Conservation (phyloP, 2,113 vertebrate species). For the Poecilia latipinna region DNA sequence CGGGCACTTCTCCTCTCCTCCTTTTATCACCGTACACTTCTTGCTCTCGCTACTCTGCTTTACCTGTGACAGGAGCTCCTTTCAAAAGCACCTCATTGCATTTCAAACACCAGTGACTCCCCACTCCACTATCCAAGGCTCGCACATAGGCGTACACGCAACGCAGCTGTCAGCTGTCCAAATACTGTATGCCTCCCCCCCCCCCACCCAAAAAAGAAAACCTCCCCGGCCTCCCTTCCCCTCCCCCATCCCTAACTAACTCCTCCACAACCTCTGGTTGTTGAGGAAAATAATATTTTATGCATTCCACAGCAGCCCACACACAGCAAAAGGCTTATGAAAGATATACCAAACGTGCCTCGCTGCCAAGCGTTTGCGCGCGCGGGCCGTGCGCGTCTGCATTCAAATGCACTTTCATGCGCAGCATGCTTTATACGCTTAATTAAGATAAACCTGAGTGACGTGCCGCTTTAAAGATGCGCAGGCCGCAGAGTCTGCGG, state of each 20-base stretch:
- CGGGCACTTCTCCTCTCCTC: conserved; percentile 69
- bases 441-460: conserved; percentile 45
- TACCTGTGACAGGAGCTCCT: conserved; percentile 84
- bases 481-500: conserved; percentile 10
- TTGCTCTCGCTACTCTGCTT: conserved; percentile 67
- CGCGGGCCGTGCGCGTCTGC: conserved; percentile 18
- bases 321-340: conserved; percentile 70
- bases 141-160: conserved; percentile 71
- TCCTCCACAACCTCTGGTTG: conserved; percentile 71
- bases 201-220: no score
- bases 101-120: conserved; percentile 83
- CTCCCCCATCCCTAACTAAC: conserved; percentile 60
- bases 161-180: conserved; percentile 81
- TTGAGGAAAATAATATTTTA: conserved; percentile 78
- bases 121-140: conserved; percentile 73
- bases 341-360: conserved; percentile 55
- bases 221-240: conserved; percentile 62
- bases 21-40: conserved; percentile 75
- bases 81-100: conserved; percentile 83
- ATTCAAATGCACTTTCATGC: conserved; percentile 25
- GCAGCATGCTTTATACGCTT: conserved; percentile 33
- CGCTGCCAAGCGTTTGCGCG: conserved; percentile 53
- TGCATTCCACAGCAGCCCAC: conserved; percentile 79
- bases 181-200: conserved; percentile 64
- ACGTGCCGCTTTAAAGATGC: conserved; percentile 35